phyloP scores from a whole-genome alignment of 2,888 invertebrate genomes.

The Conus canariensis region DNA sequence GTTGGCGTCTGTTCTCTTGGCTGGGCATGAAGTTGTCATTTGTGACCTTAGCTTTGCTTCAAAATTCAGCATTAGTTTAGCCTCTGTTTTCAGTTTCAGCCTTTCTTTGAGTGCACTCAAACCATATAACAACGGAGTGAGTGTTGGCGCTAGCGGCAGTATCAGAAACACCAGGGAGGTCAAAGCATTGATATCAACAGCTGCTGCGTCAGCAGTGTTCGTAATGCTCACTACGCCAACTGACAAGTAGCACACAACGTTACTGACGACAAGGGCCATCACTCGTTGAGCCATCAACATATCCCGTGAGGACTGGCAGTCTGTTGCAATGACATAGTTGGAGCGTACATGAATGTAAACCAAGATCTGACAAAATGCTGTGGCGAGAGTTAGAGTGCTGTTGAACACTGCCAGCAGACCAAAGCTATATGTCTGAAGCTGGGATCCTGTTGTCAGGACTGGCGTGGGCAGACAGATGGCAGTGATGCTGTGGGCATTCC shows the following conservation, averaged over 20 bases:
- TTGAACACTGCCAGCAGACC: constrained; percentile 5
- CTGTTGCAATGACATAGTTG: neutral
- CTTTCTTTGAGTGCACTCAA: neutral
- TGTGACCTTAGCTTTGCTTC: neutral
- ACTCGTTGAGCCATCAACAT: neutral
- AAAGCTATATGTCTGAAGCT: neutral
- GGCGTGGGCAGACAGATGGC: constrained; percentile 1
- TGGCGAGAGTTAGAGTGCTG: neutral
- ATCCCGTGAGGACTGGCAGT: neutral
- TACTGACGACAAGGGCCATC: neutral
- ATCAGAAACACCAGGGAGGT: neutral
- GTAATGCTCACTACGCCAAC: neutral
- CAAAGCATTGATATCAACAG: neutral
- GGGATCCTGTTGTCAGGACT: neutral
- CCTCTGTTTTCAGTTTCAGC: neutral
- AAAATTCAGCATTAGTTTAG: neutral
- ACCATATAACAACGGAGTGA: neutral
- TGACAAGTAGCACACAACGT: neutral
- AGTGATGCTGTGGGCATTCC: neutral
- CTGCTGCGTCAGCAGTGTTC: neutral
- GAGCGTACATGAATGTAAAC: neutral
- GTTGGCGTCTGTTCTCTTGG: no score
- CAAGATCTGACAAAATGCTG: neutral
- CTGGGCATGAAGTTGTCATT: neutral
- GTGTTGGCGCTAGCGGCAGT: neutral